Conservation (phyloP, 2,888 invertebrate species). For the Brachyptera risi region DNA sequence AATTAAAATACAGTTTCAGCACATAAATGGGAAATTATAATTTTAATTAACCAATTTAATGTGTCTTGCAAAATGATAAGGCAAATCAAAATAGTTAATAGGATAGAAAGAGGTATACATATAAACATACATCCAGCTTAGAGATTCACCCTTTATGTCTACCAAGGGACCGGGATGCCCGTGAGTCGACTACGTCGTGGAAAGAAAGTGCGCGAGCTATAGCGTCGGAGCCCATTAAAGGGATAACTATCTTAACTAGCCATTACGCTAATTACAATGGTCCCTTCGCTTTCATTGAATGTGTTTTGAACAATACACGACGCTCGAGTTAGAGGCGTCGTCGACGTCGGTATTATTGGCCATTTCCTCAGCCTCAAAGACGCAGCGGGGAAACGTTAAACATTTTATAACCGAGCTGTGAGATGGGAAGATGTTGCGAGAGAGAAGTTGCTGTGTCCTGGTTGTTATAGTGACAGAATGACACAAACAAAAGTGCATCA, state of each 20-base stretch:
- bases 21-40: neutral
- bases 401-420: neutral
- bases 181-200: too few species aligned
- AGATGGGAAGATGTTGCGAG: too few species aligned
- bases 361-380: slow-evolving; percentile 17
- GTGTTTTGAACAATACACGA: slow-evolving; percentile 6
- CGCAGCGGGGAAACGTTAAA: neutral
- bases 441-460: too few species aligned
- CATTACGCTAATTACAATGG: slow-evolving; percentile 39
- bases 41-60: slow-evolving; percentile 6
- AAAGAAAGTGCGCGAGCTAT: too few species aligned
- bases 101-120: neutral
- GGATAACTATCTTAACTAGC: slow-evolving; percentile 40
- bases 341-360: slow-evolving; percentile 8
- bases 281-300: slow-evolving; percentile 16
- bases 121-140: neutral
- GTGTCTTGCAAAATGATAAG: slow-evolving; percentile 3
- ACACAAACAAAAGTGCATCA: too few species aligned
- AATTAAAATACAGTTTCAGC: neutral
- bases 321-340: neutral
- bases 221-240: too few species aligned
- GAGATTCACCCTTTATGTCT: slow-evolving; percentile 15
- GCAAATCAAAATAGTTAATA: neutral
- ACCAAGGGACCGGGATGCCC: neutral
- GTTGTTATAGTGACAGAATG: too few species aligned